Evolutionary conservation across 1,140 invertebrate genomes (phyloP).

Genomic region (Drosophila bifasciata): DNA sequence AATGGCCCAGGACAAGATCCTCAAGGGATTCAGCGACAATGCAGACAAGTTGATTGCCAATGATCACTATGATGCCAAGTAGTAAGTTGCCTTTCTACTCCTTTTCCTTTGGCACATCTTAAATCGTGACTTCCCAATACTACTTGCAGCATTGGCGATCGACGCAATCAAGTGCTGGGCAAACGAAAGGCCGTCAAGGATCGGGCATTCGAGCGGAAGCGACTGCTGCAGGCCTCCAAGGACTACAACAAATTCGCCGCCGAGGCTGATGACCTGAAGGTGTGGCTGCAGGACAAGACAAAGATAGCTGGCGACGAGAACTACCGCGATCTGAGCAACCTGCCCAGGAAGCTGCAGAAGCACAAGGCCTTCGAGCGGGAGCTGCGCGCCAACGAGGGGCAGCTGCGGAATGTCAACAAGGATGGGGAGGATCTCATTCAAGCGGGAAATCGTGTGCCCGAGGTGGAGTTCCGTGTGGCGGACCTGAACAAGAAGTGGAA

Average conservation of each 20-base stretch:
- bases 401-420: conserved; percentile 93
- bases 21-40: conserved; percentile 93
- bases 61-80: conserved; percentile 93
- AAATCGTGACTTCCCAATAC: neutral
- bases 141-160: conserved; percentile 88
- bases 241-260: conserved; percentile 94
- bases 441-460: conserved; percentile 88
- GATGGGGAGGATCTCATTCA: conserved; percentile 89
- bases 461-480: conserved; percentile 88
- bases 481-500: conserved; percentile 91
- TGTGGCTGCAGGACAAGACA: conserved; percentile 97
- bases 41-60: conserved; percentile 93
- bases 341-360: conserved; percentile 97
- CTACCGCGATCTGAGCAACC: conserved; percentile 95
- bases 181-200: conserved; percentile 90
- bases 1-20: conserved; percentile 95
- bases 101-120: no score
- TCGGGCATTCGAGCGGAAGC: conserved; percentile 89
- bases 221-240: conserved; percentile 90
- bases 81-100: conserved; percentile 86
- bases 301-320: conserved; percentile 96
- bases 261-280: conserved; percentile 93
- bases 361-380: conserved; percentile 99
- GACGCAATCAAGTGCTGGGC: conserved; percentile 90
- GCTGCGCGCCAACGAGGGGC: conserved; percentile 95